Evolutionary conservation across 2,888 invertebrate genomes (phyloP), one percentile per base, ranked within the genome.

Genomic region (Leptura quadrifasciata): DNA sequence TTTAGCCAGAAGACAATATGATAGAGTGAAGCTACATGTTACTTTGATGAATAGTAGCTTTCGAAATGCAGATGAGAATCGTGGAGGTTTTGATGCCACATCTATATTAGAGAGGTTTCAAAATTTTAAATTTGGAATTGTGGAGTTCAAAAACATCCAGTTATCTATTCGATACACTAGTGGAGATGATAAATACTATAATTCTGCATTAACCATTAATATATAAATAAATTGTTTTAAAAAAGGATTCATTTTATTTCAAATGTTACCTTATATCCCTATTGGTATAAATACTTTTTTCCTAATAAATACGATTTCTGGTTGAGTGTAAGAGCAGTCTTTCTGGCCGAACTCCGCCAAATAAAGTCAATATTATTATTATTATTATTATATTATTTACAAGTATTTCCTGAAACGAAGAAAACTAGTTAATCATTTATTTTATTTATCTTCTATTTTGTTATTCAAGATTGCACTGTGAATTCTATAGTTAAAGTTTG

Each of bases 41-140:
- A 98, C 98, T 0, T 85, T 98, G 10, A 94, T 98, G 90, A 98
- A 98, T 88, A 92, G 94, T 0, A 85, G 89, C 39, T 93, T 93
- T 84, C 88, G 91, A 61, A 88, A 89, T 80, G 76, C 85, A 87
- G 85, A 79, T 35, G 79, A 81, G 61, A 84, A 76, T 61, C 83
- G 87, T 68, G 86, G 90, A 84, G 89, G 91, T 47, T 95, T 95
- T 86, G 93, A 95, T 91, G 94, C 93, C 1, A 90, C 90, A 58
- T 90, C 91, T 75, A 92, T 96, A 79, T 87, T 96, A 12, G 89
- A 92, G 82, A 93, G 93, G 85, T 93, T 93, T 87, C 90, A 91
- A 15, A 91, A 94, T 81, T 95, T 90, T 84, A 90, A 92, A 80
- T 96, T 97, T 89, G 97, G 97, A 0, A 90, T 91, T 31, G 89